Evolutionary conservation across 2,888 invertebrate genomes (phyloP), one percentile per base, ranked within the genome.

Genomic region (Macrosiphum euphorbiae): DNA sequence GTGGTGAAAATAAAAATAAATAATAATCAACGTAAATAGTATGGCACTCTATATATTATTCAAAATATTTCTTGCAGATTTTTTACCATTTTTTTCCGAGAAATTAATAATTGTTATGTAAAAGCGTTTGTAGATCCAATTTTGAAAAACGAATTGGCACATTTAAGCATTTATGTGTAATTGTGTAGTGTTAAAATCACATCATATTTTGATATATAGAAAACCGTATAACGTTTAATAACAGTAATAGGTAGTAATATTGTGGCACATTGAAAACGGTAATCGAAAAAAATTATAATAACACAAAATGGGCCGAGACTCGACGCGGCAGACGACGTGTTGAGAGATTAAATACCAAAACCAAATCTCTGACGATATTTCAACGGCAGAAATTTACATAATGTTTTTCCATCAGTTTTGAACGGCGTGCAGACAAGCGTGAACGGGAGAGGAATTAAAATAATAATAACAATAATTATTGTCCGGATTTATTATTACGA

Each of bases 401-500:
- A 35, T 88, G 44, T 61, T 84, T 84, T 84, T 55, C 91, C 55
- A 41, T 84, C 91, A 90, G 11, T 90, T 16, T n/a, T 41, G 41
- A 55, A 8, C 35, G 24, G 26, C 58, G 8, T 7, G 55, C 61
- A 13, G 78, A 88, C 90, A 44, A 78, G 35, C 90, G 78, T 50
- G 50, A 90, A 50, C 50, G 50, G 50, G 50, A 52, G 44, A 91
- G 85, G 55, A 85, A 91, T 91, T 91, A 91, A 91, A 91, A 90
- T 78, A 67, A 88, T 35, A 55, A 90, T 52, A 87, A 92, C 61
- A 78, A 92, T 92, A 67, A 92, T 92, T 92, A 88, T 44, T 78
- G 61, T 88, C 67, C 67, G n/a, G 92, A 88, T 92, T 92, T 92
- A 78, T 92, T 88, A 92, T 92, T 44, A 88, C 92, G 88, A 78